phyloP scores from a whole-genome alignment of 1,140 invertebrate genomes.

The Lepidurus couesii region DNA sequence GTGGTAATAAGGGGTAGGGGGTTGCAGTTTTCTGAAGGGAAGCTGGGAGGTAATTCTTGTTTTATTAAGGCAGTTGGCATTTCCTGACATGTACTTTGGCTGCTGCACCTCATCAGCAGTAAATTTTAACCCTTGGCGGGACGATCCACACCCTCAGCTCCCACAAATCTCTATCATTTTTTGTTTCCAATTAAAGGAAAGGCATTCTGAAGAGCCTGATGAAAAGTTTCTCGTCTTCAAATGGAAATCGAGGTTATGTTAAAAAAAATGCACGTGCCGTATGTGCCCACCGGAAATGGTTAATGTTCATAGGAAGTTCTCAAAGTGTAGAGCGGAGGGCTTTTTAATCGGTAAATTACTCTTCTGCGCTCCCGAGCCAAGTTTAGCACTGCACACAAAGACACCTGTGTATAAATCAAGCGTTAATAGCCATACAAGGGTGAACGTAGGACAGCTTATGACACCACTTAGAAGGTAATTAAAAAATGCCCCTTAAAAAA shows the following conservation, averaged over 20 bases:
- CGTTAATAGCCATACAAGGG: neutral
- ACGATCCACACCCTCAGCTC: neutral
- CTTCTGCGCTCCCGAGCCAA: neutral
- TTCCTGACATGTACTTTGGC: neutral
- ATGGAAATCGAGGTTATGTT: no score
- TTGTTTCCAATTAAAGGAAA: neutral
- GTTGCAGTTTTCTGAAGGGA: neutral
- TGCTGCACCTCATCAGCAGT: neutral
- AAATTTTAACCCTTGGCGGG: neutral
- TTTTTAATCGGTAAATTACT: constrained; percentile 15
- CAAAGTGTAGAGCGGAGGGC: neutral
- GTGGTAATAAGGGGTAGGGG: neutral
- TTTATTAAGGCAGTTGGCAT: neutral
- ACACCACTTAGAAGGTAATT: neutral
- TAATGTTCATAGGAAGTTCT: neutral
- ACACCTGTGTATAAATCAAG: constrained; percentile 4
- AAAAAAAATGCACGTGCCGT: neutral
- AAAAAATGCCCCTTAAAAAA: neutral
- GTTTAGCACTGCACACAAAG: neutral
- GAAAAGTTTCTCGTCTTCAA: no score
- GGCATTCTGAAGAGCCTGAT: no score
- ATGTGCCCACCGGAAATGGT: neutral
- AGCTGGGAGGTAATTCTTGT: neutral
- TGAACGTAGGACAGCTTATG: constrained; percentile 8
- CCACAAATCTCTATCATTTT: no score